Percentiles rank a stretch among this genome's conserved stretches.
phyloP scores from a whole-genome alignment of 2,888 invertebrate genomes.

The Yponomeuta malinellus region DNA sequence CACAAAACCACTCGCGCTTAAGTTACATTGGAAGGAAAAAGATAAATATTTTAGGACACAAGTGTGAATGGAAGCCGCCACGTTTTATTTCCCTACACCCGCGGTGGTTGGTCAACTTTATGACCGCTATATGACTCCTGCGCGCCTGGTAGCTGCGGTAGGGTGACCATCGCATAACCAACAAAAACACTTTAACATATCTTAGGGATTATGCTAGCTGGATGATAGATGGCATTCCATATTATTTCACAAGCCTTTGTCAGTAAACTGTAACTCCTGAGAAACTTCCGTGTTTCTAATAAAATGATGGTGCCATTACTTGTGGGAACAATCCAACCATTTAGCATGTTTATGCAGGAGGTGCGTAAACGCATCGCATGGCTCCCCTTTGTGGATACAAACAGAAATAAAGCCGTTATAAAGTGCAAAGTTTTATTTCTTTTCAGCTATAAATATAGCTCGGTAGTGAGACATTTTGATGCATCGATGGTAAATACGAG shows the following conservation, averaged over 20 bases:
- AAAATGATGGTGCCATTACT: constrained; percentile 36
- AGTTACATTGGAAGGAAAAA: constrained; percentile 21
- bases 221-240: not conserved
- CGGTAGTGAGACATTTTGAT: constrained; percentile 7
- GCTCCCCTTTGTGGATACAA: constrained; percentile 12
- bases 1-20: constrained; percentile 19
- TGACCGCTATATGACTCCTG: constrained; percentile 42
- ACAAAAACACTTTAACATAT: constrained; percentile 10
- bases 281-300: not conserved
- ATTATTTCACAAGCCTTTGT: not conserved
- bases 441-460: constrained; percentile 9
- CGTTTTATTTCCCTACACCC: constrained; percentile 46
- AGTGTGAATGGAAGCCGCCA: constrained; percentile 60
- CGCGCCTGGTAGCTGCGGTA: constrained; percentile 36
- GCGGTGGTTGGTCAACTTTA: constrained; percentile 50
- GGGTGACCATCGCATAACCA: constrained; percentile 29
- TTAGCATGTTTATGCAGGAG: constrained; percentile 63
- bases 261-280: not conserved
- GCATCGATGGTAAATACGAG: constrained; percentile 3
- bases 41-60: constrained; percentile 61
- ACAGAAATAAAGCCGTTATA: constrained; percentile 21
- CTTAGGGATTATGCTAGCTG: not conserved
- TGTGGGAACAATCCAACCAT: constrained; percentile 56
- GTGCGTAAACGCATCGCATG: constrained; percentile 16
- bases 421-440: constrained; percentile 17